Base-by-base conservation (phyloP, 2,888 invertebrate genomes). In the Stenoptilia bipunctidactyla region DNA sequence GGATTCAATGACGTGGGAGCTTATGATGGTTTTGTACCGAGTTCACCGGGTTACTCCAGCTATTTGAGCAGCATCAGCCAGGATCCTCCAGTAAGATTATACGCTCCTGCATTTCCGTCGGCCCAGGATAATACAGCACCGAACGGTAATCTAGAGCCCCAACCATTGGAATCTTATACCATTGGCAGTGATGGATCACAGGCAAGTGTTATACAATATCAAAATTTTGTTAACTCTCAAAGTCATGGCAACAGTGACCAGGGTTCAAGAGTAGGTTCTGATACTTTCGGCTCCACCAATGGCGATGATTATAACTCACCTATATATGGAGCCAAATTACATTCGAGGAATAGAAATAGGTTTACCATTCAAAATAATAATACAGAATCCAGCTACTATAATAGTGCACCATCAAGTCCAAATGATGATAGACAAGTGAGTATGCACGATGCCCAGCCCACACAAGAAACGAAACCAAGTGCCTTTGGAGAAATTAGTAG, bases 1-100 rank as follows among this genome's bases (percentile, higher is more conserved):
- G 83, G 82, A 38, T 77, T 80, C 48, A 79, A 80, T 36, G 80
- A 82, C 53, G 79, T 80, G 30, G 71, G 72, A 43, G 56, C 66
- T 15, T 72, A 74, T 48, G 71, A 77, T 46, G 80, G 77, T 1
- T 80, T 79, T 41, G 61, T 80, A 6, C 82, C 79, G 1, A 80
- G 67, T 41, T 79, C 80, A 1, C 75, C 79, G 20, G 82, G 82
- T 45, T 77, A 72, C 46, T 57, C 71, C 1, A 72, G 56, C 39
- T 70, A 66, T 37, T 48, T 72, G 30, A 73, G 55, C 38, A 58
- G 55, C 34, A 56, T 45, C 13, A 67, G 66, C 46, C 65, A 65
- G 45, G 82, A 82, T 44, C n/a, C n/a, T 10, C 4, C 4, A 0
- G 70, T 71, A 1, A 66, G 70, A 47, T 50, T 74, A 15, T 79